Base-by-base conservation (phyloP, 35 echinoderm and acorn worm genomes). In the Ophioderma brevispina region DNA sequence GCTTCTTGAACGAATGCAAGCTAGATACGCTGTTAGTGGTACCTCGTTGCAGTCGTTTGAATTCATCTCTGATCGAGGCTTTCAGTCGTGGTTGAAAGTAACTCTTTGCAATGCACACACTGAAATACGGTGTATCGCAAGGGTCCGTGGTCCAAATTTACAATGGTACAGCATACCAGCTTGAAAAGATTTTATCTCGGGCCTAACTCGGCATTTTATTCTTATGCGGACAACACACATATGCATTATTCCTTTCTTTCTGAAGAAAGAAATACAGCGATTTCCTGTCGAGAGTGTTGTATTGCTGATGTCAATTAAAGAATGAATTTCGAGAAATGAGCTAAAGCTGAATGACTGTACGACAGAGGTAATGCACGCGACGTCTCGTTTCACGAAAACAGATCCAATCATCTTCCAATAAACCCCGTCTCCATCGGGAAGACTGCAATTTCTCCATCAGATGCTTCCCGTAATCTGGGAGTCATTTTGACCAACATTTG, bases 261-360 rank as follows among this genome's bases (percentile, higher is more conserved):
- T 25, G 59, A 70, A 15, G 59, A 70, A 70, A 70, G 28, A 70
- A 25, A 70, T 18, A 25, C 28, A 15, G 28, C 59, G 1, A 13
- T 70, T 25, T 70, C 59, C 41, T 17, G 41, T 4, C 17, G 4
- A 17, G 81, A 84, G 39, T 17, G 25, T 52, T 85, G 83, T 34
- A 85, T 85, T 35, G 34, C 15, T 63, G 83, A 85, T 52, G 46
- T 85, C 14, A 85, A 85, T n/a, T n/a, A n/a, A n/a, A 55, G 31
- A 4, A 64, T 85, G 43, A 39, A 32, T 85, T 35, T 13, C 55
- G 8, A 32, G 4, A 33, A 85, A 85, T 33, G 33, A 63, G 17
- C 46, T 85, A 52, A 1, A 85, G 18, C 55, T 85, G 28, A 64
- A 63, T 37, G 83, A 35, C 37, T 49, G 36, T 25, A 80, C 33